phyloP scores from a whole-genome alignment of 2,888 invertebrate species.

The Chrysolina oricalcia region DNA sequence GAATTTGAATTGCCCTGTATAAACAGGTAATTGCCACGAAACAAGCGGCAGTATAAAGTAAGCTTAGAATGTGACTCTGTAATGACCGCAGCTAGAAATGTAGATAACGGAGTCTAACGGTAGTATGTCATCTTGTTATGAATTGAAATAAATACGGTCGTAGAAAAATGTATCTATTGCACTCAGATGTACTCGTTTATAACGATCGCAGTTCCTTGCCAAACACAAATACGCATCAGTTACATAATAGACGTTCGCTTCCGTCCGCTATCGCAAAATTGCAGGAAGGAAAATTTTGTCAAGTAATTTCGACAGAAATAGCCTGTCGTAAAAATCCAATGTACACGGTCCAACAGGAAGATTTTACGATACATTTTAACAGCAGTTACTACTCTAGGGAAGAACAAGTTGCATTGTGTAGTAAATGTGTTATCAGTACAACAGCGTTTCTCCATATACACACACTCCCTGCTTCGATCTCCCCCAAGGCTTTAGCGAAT shows the following conservation, averaged over 20 bases:
- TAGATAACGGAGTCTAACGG: too few species aligned
- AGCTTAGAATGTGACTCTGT: too few species aligned
- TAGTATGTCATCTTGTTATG: too few species aligned
- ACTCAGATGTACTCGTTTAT: background rate
- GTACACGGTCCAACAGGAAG: conserved; percentile 27
- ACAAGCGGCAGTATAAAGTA: too few species aligned
- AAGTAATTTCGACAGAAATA: conserved; percentile 31
- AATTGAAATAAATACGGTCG: too few species aligned
- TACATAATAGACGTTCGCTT: conserved; percentile 6
- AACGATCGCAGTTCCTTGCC: background rate
- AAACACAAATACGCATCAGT: background rate
- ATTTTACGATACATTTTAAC: conserved; percentile 46
- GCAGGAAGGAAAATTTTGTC: conserved; percentile 31
- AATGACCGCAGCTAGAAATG: too few species aligned
- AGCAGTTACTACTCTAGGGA: conserved; percentile 46
- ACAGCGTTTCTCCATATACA: conserved; percentile 38
- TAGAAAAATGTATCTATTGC: background rate
- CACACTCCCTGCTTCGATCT: conserved; percentile 33
- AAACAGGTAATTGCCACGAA: too few species aligned
- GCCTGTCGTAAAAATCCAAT: conserved; percentile 40
- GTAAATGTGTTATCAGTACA: conserved; percentile 41
- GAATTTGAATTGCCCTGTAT: too few species aligned
- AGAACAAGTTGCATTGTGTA: conserved; percentile 52
- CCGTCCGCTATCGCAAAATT: conserved; percentile 9
- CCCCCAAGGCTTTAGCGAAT: conserved; percentile 37